These are phyloP conservation scores for Camarhynchus parvulus DNA, from an alignment of 2,113 vertebrate genomes.

Conservation along the genomic window DNA sequence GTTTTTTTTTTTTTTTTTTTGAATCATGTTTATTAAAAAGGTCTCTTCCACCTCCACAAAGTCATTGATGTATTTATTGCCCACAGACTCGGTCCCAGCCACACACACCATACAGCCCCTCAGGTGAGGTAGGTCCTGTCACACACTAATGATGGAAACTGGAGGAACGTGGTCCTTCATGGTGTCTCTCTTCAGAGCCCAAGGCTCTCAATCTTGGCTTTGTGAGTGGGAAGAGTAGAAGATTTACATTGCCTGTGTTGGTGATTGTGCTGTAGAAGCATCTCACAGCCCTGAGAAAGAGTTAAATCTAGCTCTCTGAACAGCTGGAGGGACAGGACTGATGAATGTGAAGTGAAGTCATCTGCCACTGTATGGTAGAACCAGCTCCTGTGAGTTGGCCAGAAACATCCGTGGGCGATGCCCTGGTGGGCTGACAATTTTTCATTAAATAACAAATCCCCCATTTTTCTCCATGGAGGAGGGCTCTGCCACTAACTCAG, in stretches of 20 bases:
- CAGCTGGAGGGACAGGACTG: background rate
- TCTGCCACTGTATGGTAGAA: background rate
- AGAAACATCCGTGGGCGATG: background rate
- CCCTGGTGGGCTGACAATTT: background rate
- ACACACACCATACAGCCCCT: background rate
- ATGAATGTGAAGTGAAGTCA: background rate
- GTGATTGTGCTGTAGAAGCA: background rate
- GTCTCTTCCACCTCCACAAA: conserved; percentile 74
- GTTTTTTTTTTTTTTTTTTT: conserved; percentile 60
- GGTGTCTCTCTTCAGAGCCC: background rate
- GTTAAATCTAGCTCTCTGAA: background rate
- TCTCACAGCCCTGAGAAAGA: background rate
- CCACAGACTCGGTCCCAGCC: conserved; percentile 3
- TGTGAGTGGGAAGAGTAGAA: background rate
- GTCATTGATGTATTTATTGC: conserved; percentile 65
- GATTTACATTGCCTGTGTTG: rapidly evolving
- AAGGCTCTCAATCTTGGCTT: background rate
- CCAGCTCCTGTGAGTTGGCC: background rate
- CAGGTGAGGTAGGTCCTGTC: background rate
- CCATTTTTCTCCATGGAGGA: background rate
- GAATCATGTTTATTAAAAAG: conserved; percentile 75
- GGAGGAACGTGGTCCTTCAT: background rate
- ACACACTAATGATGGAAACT: background rate
- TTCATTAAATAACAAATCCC: background rate
- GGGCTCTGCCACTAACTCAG: background rate